Evolutionary conservation across 1,140 invertebrate species (phyloP).

Genomic region (Musca vetustissima): DNA sequence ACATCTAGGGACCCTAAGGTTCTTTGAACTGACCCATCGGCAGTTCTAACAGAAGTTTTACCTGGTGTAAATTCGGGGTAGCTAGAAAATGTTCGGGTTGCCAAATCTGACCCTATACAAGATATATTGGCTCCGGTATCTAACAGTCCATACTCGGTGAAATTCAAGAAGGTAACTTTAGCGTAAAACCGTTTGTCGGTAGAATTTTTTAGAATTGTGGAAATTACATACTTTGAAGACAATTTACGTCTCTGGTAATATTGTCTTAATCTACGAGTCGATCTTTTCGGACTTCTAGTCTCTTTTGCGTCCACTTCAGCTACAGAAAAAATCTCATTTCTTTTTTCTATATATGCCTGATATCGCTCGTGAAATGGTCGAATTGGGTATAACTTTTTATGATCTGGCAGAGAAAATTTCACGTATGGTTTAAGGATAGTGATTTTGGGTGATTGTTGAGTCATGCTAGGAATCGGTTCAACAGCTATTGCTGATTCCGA

Average conservation of each 20-base stretch:
- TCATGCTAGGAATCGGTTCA: not conserved
- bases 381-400: not conserved
- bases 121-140: not conserved
- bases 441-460: not conserved
- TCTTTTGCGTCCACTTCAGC: not conserved
- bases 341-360: not conserved
- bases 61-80: not conserved
- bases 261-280: not conserved
- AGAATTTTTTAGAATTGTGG: not conserved
- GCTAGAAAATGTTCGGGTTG: not conserved
- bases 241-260: not conserved
- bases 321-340: not conserved
- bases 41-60: not conserved
- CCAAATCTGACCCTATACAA: not conserved
- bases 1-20: not conserved
- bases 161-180: not conserved
- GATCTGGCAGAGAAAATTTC: not conserved
- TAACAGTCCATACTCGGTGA: not conserved
- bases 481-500: not conserved
- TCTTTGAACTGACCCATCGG: constrained; percentile 2
- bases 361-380: not conserved
- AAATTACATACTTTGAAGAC: not conserved
- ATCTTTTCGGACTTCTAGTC: not conserved
- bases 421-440: not conserved
- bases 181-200: not conserved